Conservation (phyloP, 2,113 vertebrate species). For the Upupa epops region DNA sequence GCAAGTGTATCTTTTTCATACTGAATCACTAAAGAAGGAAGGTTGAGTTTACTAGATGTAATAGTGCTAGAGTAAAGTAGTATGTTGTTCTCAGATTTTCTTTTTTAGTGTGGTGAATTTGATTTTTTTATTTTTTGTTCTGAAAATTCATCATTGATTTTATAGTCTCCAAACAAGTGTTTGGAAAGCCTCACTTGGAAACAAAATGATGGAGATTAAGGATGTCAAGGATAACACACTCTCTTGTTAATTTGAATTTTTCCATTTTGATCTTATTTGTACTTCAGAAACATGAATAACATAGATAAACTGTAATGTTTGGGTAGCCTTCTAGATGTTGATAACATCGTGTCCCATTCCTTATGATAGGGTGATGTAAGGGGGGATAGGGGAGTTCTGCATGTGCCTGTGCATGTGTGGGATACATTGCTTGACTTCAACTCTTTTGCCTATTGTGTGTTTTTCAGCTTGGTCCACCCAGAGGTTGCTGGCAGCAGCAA, state of each 20-base stretch:
- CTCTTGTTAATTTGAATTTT: background rate
- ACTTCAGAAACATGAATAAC: background rate
- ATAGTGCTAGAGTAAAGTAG: background rate
- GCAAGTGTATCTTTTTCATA: background rate
- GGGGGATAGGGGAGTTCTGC: background rate
- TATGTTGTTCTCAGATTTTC: background rate
- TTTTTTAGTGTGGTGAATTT: background rate
- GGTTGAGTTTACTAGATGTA: background rate
- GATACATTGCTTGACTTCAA: background rate
- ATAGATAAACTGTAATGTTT: background rate
- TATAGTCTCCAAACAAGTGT: background rate
- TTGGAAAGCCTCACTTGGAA: background rate
- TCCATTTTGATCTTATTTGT: background rate
- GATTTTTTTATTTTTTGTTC: background rate
- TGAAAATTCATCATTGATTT: background rate
- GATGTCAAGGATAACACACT: background rate
- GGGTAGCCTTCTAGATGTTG: background rate
- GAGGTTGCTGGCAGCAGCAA: background rate
- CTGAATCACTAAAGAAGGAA: background rate
- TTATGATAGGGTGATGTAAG: rapidly evolving
- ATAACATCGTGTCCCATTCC: background rate
- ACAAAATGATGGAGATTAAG: background rate
- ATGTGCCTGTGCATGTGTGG: background rate
- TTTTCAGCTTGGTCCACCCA: background rate
- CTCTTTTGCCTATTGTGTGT: background rate